These are phyloP conservation scores for Mycogona germanica DNA, from an alignment of 2,888 invertebrate species.

Conservation along the genomic window DNA sequence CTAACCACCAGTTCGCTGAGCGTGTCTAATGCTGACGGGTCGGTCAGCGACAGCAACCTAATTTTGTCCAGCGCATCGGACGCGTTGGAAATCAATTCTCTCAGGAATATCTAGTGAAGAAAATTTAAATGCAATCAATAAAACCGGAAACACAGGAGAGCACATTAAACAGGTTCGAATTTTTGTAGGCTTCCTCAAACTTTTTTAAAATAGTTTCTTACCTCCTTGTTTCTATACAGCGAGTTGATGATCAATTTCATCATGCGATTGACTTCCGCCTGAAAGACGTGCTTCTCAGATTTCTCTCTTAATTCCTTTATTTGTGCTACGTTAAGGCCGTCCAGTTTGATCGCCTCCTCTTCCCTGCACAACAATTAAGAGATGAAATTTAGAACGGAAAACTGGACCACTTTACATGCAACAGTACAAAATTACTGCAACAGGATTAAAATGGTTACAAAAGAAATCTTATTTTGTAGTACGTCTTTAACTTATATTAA, in stretches of 20 bases:
- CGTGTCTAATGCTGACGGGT: slow-evolving; percentile 59
- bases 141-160: neutral
- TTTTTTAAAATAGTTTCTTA: slow-evolving; percentile 29
- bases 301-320: slow-evolving; percentile 79
- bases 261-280: slow-evolving; percentile 99
- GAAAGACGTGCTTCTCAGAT: slow-evolving; percentile 78
- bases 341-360: slow-evolving; percentile 91
- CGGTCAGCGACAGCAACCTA: slow-evolving; percentile 79
- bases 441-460: no score
- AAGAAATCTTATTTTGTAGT: no score
- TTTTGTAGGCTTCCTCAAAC: neutral
- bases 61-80: slow-evolving; percentile 99
- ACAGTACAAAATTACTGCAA: no score
- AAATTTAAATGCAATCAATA: slow-evolving; percentile 21
- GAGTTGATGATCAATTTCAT: slow-evolving; percentile 99
- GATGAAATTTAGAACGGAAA: no score
- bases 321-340: slow-evolving; percentile 88
- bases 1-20: slow-evolving; percentile 75
- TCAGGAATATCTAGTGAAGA: slow-evolving; percentile 88
- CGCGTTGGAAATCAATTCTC: slow-evolving; percentile 97
- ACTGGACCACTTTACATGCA: no score
- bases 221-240: slow-evolving; percentile 95
- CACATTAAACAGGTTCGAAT: no score
- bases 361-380: slow-evolving; percentile 46
- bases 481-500: no score